These are phyloP conservation scores for Cheilosia vulpina DNA, from an alignment of 2,888 invertebrate species.

Conservation along the genomic window DNA sequence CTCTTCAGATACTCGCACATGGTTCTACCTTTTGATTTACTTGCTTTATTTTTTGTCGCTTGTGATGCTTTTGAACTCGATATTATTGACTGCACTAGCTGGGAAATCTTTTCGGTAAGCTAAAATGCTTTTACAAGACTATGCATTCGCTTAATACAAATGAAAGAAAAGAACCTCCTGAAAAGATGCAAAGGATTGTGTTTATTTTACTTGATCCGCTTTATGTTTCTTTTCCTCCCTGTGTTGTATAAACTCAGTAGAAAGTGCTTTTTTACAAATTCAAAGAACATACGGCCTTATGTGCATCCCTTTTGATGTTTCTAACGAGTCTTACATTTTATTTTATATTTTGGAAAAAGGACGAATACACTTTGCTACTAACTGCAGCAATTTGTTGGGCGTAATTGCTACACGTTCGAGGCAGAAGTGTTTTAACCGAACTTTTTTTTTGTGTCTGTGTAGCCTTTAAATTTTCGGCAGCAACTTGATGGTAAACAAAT, in stretches of 20 bases:
- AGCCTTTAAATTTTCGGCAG: neutral
- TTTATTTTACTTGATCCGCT: slow-evolving; percentile 23
- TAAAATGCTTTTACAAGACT: slow-evolving; percentile 17
- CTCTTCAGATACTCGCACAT: slow-evolving; percentile 29
- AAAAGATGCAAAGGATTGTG: slow-evolving; percentile 10
- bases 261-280: slow-evolving; percentile 19
- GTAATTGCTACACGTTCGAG: slow-evolving; percentile 22
- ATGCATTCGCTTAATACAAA: neutral
- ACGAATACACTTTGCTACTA: slow-evolving; percentile 14
- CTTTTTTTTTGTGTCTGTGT: neutral
- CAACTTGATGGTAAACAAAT: neutral
- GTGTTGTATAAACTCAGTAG: neutral
- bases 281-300: slow-evolving; percentile 10
- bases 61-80: slow-evolving; percentile 42
- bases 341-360: slow-evolving; percentile 1
- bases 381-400: slow-evolving; percentile 28
- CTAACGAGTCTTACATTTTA: slow-evolving; percentile 11
- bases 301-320: slow-evolving; percentile 35
- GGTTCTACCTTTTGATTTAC: slow-evolving; percentile 14
- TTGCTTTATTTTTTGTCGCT: neutral
- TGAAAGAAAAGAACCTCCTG: neutral
- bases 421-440: neutral
- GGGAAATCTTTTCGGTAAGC: slow-evolving; percentile 48
- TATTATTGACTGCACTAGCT: slow-evolving; percentile 47
- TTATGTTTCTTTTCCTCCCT: neutral